These are phyloP conservation scores for Amphipyra tragopoginis DNA, from an alignment of 2,888 invertebrate genomes.

Conservation along the genomic window DNA sequence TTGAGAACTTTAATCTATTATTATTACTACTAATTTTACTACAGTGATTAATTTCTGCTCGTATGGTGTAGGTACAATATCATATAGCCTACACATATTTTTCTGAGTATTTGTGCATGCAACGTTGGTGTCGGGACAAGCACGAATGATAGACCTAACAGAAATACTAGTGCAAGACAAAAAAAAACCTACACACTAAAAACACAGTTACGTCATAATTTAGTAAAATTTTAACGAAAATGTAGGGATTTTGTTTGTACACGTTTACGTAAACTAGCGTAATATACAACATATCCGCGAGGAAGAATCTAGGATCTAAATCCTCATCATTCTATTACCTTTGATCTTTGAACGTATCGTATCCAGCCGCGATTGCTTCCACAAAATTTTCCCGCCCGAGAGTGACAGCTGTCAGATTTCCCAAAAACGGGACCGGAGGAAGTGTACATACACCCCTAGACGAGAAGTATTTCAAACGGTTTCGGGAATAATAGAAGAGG, in stretches of 20 bases:
- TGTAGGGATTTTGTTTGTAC: background rate
- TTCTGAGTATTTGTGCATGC: no score
- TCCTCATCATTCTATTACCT: constrained; percentile 60
- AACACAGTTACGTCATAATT: no score
- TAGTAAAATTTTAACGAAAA: background rate
- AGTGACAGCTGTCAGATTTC: constrained; percentile 77
- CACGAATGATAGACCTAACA: no score
- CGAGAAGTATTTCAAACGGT: constrained; percentile 72
- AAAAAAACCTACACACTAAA: no score
- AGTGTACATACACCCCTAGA: constrained; percentile 70
- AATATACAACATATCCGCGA: constrained; percentile 8
- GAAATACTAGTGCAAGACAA: no score
- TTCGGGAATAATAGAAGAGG: constrained; percentile 68
- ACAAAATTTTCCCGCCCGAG: constrained; percentile 76
- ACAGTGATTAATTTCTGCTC: no score
- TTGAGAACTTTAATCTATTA: no score
- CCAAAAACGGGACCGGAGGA: constrained; percentile 73
- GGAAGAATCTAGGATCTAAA: background rate
- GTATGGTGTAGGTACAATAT: no score
- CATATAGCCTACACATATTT: no score
- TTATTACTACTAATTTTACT: no score
- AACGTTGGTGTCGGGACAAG: no score
- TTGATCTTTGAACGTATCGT: constrained; percentile 74
- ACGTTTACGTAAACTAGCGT: constrained; percentile 5
- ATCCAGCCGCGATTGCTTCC: constrained; percentile 74